Conservation (phyloP, 2,113 vertebrate genomes). For the Pachycephala philippinensis region DNA sequence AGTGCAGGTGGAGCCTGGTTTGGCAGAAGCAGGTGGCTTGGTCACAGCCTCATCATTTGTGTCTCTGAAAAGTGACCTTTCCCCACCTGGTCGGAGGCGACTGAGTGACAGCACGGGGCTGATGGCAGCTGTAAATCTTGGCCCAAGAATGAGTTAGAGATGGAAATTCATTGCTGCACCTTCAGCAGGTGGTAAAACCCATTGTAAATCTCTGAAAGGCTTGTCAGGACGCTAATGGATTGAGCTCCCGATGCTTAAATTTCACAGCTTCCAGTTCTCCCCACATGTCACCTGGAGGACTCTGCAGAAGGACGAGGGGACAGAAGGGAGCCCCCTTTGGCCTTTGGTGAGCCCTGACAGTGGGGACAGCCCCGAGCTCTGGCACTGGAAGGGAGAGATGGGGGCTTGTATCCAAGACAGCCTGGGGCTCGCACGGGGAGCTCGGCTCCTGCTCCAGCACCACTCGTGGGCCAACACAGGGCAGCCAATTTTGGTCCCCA, state of each 20-base stretch:
- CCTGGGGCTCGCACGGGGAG: rapidly evolving
- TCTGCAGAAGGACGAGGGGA: not conserved
- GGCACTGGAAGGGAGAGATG: not conserved
- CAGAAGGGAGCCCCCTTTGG: not conserved
- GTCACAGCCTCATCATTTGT: not conserved
- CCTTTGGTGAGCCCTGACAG: not conserved
- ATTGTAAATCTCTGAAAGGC: constrained; percentile 38
- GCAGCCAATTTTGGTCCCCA: not conserved
- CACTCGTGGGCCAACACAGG: rapidly evolving
- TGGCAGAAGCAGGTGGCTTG: not conserved
- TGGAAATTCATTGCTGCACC: constrained; percentile 33
- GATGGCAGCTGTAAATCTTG: constrained; percentile 43
- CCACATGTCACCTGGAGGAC: constrained; percentile 43
- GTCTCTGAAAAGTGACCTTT: constrained; percentile 25
- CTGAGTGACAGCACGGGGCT: constrained; percentile 13
- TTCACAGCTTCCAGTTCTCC: constrained; percentile 21
- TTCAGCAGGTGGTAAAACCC: constrained; percentile 49
- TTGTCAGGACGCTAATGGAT: constrained; percentile 48
- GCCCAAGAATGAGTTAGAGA: not conserved
- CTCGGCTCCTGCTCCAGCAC: not conserved
- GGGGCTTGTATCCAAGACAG: not conserved
- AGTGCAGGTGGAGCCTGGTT: not conserved
- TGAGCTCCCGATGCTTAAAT: not conserved
- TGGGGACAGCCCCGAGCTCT: rapidly evolving
- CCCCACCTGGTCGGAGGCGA: not conserved